Conservation (phyloP, 2,113 vertebrate species). For the Phoenicopterus ruber region DNA sequence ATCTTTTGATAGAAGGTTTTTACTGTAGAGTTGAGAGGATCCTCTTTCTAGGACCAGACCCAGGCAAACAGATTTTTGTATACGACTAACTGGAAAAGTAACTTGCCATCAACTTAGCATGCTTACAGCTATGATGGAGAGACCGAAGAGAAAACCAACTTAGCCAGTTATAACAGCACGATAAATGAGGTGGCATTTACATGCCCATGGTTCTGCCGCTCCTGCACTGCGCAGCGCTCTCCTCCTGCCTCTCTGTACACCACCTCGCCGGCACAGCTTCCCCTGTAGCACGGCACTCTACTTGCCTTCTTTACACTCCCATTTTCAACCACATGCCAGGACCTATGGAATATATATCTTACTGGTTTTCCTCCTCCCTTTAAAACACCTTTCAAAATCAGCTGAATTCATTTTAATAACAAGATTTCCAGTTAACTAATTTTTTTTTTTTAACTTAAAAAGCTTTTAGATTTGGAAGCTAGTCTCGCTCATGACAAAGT, state of each 20-base stretch:
- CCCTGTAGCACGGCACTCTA: rapidly evolving
- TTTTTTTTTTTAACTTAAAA: neutral
- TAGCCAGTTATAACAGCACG: neutral
- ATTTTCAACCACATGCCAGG: neutral
- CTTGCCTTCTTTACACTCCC: neutral
- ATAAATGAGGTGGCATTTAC: neutral
- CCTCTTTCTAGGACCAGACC: neutral
- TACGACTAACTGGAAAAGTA: neutral
- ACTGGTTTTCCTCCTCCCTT: neutral
- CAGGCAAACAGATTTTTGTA: neutral
- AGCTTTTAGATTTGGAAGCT: neutral
- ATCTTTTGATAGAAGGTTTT: neutral
- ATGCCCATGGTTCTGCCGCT: neutral
- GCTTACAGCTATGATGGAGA: neutral
- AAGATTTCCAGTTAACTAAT: neutral
- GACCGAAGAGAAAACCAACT: neutral
- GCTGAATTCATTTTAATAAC: neutral
- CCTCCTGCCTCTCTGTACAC: neutral
- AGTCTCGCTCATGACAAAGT: neutral
- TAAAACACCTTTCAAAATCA: neutral
- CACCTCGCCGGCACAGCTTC: neutral
- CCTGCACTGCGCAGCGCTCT: neutral
- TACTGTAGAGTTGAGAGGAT: neutral
- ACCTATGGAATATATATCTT: neutral
- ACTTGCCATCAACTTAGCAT: neutral